Evolutionary conservation across 2,797 vertebrate genomes (phyloP).

Genomic region (Epinephelus coioides): DNA sequence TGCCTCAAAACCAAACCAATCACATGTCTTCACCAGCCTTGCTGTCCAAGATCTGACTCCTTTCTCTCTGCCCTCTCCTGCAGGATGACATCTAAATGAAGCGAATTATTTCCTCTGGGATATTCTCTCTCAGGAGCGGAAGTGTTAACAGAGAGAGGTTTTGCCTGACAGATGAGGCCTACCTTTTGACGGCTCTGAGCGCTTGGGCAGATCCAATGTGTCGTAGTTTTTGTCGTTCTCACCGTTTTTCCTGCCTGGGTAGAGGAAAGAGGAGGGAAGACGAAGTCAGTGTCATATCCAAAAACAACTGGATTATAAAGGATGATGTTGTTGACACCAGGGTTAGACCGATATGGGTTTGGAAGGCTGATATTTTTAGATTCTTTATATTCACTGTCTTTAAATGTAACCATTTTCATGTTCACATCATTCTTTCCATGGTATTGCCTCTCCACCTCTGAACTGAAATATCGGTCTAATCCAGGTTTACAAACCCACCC

Average conservation of each 20-base stretch:
- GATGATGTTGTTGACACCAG: constrained; percentile 28
- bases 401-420: not conserved
- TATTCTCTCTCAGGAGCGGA: not conserved
- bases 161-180: constrained; percentile 44
- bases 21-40: not conserved
- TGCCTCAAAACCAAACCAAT: constrained; percentile 16
- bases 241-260: constrained; percentile 91
- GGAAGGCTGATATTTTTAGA: not conserved
- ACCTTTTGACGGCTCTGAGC: constrained; percentile 92
- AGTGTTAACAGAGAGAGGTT: constrained; percentile 1
- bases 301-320: not conserved
- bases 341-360: constrained; percentile 19
- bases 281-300: constrained; percentile 36
- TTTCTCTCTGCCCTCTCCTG: not conserved
- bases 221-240: constrained; percentile 93
- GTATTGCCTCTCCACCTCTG: not conserved
- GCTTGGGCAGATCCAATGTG: constrained; percentile 93
- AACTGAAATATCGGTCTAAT: constrained; percentile 30
- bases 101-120: not conserved
- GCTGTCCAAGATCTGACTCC: not conserved
- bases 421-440: not conserved
- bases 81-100: not conserved
- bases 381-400: not conserved
- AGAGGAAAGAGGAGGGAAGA: constrained; percentile 44
- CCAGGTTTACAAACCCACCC: constrained; percentile 17